These are phyloP conservation scores for Pygoscelis adeliae DNA, from an alignment of 2,113 vertebrate species.

Conservation along the genomic window DNA sequence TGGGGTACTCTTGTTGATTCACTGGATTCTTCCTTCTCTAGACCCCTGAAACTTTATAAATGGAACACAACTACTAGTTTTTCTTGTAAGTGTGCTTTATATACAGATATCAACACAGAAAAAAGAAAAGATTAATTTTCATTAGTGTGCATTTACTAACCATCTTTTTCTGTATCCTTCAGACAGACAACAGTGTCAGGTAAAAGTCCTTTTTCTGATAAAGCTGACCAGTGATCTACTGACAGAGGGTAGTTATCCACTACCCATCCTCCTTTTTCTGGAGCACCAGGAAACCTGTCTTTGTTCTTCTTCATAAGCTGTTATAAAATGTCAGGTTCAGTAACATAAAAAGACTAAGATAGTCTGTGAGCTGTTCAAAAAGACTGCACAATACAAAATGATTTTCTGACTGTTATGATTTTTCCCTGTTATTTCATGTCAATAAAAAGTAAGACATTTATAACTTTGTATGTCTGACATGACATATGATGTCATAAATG, in stretches of 20 bases:
- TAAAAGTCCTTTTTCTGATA: conserved; percentile 74
- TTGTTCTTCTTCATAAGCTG: conserved; percentile 74
- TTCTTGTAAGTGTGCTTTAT: neutral
- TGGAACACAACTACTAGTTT: neutral
- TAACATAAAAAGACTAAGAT: neutral
- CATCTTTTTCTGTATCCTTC: conserved; percentile 71
- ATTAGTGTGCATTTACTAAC: conserved; percentile 72
- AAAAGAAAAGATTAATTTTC: neutral
- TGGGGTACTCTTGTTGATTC: neutral
- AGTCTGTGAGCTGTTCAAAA: neutral
- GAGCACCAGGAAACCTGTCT: conserved; percentile 69
- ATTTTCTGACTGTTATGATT: neutral
- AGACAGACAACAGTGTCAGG: conserved; percentile 87
- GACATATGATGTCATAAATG: neutral
- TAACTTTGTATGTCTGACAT: neutral
- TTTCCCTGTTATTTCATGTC: neutral
- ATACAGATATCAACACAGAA: neutral
- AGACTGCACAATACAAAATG: neutral
- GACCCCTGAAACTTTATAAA: neutral
- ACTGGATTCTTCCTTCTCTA: neutral
- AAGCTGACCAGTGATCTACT: conserved; percentile 74
- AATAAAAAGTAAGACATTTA: neutral
- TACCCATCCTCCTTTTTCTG: conserved; percentile 85
- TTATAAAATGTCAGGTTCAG: conserved; percentile 11
- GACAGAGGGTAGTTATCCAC: conserved; percentile 87